These are phyloP conservation scores for Pristionchus japonicus DNA, from an alignment of 2,888 invertebrate genomes.

Conservation along the genomic window DNA sequence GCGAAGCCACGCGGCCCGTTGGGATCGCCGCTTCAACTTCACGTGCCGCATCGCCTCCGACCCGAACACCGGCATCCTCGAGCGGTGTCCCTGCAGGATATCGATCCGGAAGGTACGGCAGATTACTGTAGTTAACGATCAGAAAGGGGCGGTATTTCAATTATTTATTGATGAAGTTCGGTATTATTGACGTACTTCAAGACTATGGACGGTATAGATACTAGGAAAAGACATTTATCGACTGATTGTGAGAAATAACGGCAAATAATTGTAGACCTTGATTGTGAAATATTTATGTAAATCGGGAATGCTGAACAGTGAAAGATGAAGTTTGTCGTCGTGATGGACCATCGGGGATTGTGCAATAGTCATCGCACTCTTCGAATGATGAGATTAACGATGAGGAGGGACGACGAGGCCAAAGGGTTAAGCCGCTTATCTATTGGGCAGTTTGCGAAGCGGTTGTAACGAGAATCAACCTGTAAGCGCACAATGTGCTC, in stretches of 20 bases:
- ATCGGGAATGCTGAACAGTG: not conserved
- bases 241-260: too few species aligned
- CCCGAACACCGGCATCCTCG: constrained; percentile 92
- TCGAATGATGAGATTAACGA: constrained; percentile 17
- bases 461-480: not conserved
- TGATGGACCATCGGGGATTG: not conserved
- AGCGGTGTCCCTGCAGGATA: constrained; percentile 91
- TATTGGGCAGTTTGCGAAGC: not conserved
- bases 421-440: constrained; percentile 23
- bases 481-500: not conserved
- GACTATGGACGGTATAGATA: too few species aligned
- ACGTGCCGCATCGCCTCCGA: constrained; percentile 97
- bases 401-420: not conserved
- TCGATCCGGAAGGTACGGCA: constrained; percentile 90
- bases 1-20: constrained; percentile 91
- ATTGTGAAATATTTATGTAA: too few species aligned
- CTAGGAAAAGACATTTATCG: too few species aligned
- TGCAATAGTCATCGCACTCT: constrained; percentile 9
- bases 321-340: not conserved
- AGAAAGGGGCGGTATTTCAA: too few species aligned
- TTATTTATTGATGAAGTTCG: not conserved
- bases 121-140: not conserved
- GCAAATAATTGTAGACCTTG: too few species aligned
- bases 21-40: constrained; percentile 90
- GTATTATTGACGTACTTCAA: too few species aligned